Conservation (phyloP, 2,797 vertebrate genomes). For the Sebastes steindachneri region DNA sequence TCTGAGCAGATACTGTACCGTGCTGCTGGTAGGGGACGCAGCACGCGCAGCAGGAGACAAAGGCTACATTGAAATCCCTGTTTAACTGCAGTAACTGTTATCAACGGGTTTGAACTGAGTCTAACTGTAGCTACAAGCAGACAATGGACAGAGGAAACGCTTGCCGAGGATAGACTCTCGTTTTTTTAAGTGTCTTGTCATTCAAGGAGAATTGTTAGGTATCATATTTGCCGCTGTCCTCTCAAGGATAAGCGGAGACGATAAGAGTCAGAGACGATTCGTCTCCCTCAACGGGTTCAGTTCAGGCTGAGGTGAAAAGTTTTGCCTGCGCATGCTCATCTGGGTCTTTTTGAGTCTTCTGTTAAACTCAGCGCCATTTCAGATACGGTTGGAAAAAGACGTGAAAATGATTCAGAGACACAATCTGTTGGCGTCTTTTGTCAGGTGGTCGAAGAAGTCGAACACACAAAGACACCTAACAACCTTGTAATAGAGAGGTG, state of each 20-base stretch:
- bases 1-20: slow-evolving; percentile 36
- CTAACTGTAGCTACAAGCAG: slow-evolving; percentile 18
- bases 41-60: slow-evolving; percentile 49
- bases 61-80: slow-evolving; percentile 50
- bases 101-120: slow-evolving; percentile 26
- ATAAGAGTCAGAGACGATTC: slow-evolving; percentile 24
- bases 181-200: slow-evolving; percentile 41
- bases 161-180: slow-evolving; percentile 1
- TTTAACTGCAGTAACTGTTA: slow-evolving; percentile 33
- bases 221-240: slow-evolving; percentile 34
- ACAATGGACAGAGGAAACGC: slow-evolving; percentile 15
- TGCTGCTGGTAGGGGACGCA: slow-evolving; percentile 27
- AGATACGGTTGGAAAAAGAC: neutral
- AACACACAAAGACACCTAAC: neutral
- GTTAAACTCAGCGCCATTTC: neutral
- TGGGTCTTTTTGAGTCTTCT: slow-evolving; percentile 4
- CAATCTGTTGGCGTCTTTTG: neutral
- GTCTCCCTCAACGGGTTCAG: slow-evolving; percentile 9
- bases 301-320: slow-evolving; percentile 17
- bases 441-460: slow-evolving; percentile 4
- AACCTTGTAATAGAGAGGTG: neutral
- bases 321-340: slow-evolving; percentile 8
- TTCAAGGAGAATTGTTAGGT: slow-evolving; percentile 44
- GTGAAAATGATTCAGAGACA: slow-evolving; percentile 4
- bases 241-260: slow-evolving; percentile 39